Percentiles rank a stretch among this genome's conserved stretches.
These are phyloP conservation scores for Sebastiscus tertius DNA, from an alignment of 2,797 vertebrate species.

Conservation along the genomic window DNA sequence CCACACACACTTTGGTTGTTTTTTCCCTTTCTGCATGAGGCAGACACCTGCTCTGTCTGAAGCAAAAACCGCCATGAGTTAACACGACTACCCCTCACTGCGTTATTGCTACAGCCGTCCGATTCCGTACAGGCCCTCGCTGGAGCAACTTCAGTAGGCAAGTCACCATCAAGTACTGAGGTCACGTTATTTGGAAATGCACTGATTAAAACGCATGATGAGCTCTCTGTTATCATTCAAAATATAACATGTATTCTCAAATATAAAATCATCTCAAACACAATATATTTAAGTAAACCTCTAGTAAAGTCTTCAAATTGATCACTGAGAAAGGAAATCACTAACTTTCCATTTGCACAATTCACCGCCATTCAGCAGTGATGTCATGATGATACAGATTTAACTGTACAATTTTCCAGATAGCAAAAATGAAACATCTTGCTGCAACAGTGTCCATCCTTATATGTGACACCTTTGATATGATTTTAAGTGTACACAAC, in stretches of 20 bases:
- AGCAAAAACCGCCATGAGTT: constrained; percentile 45
- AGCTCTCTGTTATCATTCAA: constrained; percentile 63
- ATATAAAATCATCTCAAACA: constrained; percentile 73
- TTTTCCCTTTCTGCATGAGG: constrained; percentile 52
- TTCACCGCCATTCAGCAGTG: constrained; percentile 2
- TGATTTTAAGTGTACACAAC: constrained; percentile 18
- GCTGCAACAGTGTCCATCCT: not conserved
- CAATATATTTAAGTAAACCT: constrained; percentile 66
- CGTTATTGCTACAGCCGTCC: constrained; percentile 70
- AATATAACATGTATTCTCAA: constrained; percentile 67
- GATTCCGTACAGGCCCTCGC: constrained; percentile 30
- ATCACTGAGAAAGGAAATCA: constrained; percentile 41
- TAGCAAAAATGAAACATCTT: constrained; percentile 15
- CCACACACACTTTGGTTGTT: constrained; percentile 72
- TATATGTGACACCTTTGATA: constrained; percentile 18
- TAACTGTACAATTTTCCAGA: constrained; percentile 17
- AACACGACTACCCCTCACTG: constrained; percentile 26
- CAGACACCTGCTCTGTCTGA: constrained; percentile 36
- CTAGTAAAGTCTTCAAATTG: constrained; percentile 28
- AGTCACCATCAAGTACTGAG: constrained; percentile 52
- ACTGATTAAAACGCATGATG: constrained; percentile 48
- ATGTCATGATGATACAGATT: constrained; percentile 13
- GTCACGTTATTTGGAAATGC: constrained; percentile 64
- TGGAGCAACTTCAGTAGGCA: constrained; percentile 25
- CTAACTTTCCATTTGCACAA: constrained; percentile 11